Evolutionary conservation across 2,888 invertebrate genomes (phyloP).

Genomic region (Drosophila mayaguana): DNA sequence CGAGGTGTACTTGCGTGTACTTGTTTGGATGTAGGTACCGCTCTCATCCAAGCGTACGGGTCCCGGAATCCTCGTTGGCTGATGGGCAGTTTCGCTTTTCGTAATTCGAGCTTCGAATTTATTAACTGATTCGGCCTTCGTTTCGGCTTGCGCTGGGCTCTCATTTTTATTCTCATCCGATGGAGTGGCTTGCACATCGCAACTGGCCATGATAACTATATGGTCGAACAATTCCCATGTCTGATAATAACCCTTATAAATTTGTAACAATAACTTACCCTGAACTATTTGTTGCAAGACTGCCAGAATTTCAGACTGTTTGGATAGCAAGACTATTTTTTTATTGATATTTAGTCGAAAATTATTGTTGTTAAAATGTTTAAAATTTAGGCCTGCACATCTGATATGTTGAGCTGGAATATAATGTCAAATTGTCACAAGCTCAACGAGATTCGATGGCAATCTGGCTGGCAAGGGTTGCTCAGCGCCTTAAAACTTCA

Average conservation of each 20-base stretch:
- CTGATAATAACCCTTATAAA: neutral
- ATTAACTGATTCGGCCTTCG: neutral
- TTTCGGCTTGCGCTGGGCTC: slow-evolving; percentile 3
- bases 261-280: slow-evolving; percentile 39
- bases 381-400: slow-evolving; percentile 54
- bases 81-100: neutral
- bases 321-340: slow-evolving; percentile 34
- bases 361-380: slow-evolving; percentile 34
- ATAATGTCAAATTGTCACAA: slow-evolving; percentile 14
- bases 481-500: neutral
- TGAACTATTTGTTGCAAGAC: slow-evolving; percentile 58
- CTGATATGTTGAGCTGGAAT: slow-evolving; percentile 25
- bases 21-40: slow-evolving; percentile 8
- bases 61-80: slow-evolving; percentile 53
- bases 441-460: neutral
- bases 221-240: slow-evolving; percentile 1
- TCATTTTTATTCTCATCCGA: slow-evolving; percentile 37
- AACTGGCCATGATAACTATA: slow-evolving; percentile 61
- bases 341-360: slow-evolving; percentile 47
- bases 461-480: slow-evolving; percentile 18
- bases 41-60: slow-evolving; percentile 33
- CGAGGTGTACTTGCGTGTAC: slow-evolving; percentile 46
- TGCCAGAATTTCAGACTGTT: slow-evolving; percentile 46
- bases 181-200: slow-evolving; percentile 48
- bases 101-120: neutral